Conservation (phyloP, 2,888 invertebrate species). For the Phyto melanocephala region DNA sequence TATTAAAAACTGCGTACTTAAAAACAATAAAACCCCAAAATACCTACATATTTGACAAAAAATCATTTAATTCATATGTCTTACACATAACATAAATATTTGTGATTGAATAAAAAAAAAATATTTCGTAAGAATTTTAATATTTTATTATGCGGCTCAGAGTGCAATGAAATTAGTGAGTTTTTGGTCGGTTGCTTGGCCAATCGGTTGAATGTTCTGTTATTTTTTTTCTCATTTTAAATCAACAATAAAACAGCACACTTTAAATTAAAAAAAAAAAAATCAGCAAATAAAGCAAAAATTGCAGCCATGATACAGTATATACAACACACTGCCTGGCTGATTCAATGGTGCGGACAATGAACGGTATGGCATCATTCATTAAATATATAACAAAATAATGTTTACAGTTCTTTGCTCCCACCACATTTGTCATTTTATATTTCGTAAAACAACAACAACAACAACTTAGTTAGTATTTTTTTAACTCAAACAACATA, state of each 20-base stretch:
- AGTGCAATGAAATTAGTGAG: neutral
- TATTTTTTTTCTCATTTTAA: constrained; percentile 29
- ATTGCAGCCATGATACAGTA: neutral
- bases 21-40: neutral
- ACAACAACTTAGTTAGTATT: neutral
- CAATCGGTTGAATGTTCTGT: constrained; percentile 15
- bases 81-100: neutral
- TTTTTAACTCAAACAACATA: constrained; percentile 18
- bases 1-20: neutral
- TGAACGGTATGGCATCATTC: constrained; percentile 2
- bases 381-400: constrained; percentile 35
- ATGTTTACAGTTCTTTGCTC: constrained; percentile 56
- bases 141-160: neutral
- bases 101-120: neutral
- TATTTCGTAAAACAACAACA: constrained; percentile 11
- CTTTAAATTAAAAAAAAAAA: constrained; percentile 22
- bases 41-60: no score
- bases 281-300: neutral
- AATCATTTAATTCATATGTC: neutral
- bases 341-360: neutral
- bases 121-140: neutral
- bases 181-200: constrained; percentile 7
- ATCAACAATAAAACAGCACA: neutral
- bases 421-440: constrained; percentile 42
- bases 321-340: neutral